Base-by-base conservation (phyloP, 2,888 invertebrate genomes). In the Alcis repandata region DNA sequence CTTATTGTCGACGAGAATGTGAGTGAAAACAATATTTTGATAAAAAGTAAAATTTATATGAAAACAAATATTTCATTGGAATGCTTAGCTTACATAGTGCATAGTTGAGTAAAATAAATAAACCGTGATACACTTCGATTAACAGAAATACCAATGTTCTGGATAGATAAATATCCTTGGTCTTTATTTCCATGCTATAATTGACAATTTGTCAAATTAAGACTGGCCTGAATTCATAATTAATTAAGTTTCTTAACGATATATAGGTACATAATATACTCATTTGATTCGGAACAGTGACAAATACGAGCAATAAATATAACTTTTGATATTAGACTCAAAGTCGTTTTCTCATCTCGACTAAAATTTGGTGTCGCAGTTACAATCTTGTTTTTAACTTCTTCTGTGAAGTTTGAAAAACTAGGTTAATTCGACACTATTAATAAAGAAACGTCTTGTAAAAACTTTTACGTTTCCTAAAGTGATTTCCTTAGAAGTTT, bases 401-500 rank as follows among this genome's bases (percentile, higher is more conserved):
- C 41, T 11, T 27, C 48, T 49, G 32, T 36, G 38, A 46, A 46
- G 46, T 49, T 59, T 22, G 4, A 41, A 48, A 33, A 59, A 59
- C 13, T 51, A 27, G 57, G 63, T 63, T 43, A 63, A 63, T 57
- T 54, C 19, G 41, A 38, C 56, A 45, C 43, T 60, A 53, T 38
- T 38, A 45, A 54, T 51, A 52, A 38, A 57, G 33, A 22, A 17
- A 45, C 51, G 54, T 40, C 46, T 54, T 54, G 17, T 19, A 19
- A 22, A 61, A 56, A 67, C 41, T 64, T 69, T 63, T 59, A 71
- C 62, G 67, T 73, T 71, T 71, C 71, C 71, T 68, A 67, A 71
- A 71, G 59, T 58, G 59, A 70, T 73, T 67, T 65, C 53, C 59
- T 58, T 56, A 54, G 64, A 36, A 59, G 57, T 65, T 59, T 51